phyloP scores from a whole-genome alignment of 2,113 vertebrate species.

The Mola mola region DNA sequence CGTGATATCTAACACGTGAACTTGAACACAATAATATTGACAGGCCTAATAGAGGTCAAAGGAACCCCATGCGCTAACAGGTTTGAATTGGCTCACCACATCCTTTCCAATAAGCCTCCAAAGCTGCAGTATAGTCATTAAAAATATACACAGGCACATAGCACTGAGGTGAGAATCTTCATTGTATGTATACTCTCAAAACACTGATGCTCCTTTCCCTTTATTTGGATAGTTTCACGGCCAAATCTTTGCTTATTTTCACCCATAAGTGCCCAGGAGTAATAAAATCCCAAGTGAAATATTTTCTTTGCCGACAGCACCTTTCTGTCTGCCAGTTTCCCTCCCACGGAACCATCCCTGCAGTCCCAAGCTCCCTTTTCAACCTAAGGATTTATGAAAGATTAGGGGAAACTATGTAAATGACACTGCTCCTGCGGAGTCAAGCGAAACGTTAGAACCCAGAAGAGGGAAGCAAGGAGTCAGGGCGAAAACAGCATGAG shows the following conservation, averaged over 20 bases:
- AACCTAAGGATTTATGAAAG: conserved; percentile 63
- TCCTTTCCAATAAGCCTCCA: conserved; percentile 44
- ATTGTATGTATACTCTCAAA: conserved; percentile 71
- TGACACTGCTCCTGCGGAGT: conserved; percentile 64
- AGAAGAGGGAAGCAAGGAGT: conserved; percentile 40
- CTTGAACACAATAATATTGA: conserved; percentile 61
- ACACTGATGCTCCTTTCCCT: conserved; percentile 65
- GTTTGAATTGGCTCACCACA: conserved; percentile 50
- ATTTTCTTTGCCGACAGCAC: conserved; percentile 69
- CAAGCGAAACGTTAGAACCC: conserved; percentile 54
- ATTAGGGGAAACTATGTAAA: conserved; percentile 79
- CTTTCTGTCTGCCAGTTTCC: conserved; percentile 53
- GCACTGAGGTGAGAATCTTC: conserved; percentile 48
- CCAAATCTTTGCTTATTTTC: conserved; percentile 73
- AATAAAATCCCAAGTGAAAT: conserved; percentile 78
- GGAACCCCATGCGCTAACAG: conserved; percentile 43
- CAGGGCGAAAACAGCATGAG: conserved; percentile 11
- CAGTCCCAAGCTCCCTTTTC: conserved; percentile 33
- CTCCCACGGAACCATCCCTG: conserved; percentile 47
- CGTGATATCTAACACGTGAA: conserved; percentile 46
- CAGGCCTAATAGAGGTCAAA: conserved; percentile 56
- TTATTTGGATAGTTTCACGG: conserved; percentile 75
- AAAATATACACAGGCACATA: conserved; percentile 65
- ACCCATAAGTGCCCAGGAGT: conserved; percentile 69
- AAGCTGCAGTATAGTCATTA: conserved; percentile 38